Base-by-base conservation (phyloP, 2,888 invertebrate species). In the Cheilosia vernalis region DNA sequence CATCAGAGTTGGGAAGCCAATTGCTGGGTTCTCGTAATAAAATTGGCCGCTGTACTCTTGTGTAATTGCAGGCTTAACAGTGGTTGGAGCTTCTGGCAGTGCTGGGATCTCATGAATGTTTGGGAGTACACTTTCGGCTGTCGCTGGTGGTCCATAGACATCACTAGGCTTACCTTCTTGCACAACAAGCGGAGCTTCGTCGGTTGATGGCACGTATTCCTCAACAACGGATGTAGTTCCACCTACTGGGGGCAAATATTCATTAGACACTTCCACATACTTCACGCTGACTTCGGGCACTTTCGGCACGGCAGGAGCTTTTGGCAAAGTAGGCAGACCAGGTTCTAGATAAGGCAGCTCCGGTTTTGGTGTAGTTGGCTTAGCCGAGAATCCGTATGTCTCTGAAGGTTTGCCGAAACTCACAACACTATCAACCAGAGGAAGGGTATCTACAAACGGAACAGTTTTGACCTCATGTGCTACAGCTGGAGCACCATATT, bases 281-380 rank as follows among this genome's bases (percentile, higher is more conserved):
- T 61, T 30, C 19, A 13, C 37, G 13, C 4, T 13, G 13, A 37
- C 10, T 13, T 77, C 60, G 13, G 44, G 1, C 0, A 44, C 19
- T 1, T 58, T 19, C 3, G 73, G 78, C 2, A 64, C 30, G 2
- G 47, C n/a, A 13, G 74, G 74, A 55, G 47, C 40, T 47, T 49
- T 40, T 19, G 74, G 69, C 10, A 76, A 4, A 3, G 21, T 1
- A 40, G 79, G 84, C 4, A 76, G 19, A 17, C 69, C 74, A 4
- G 74, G 55, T 21, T 58, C 17, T 9, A 85, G 60, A n/a, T 70
- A 55, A 1, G 74, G 64, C 21, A 83, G 61, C 7, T 79, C 74
- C 1, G 53, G 51, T 61, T 66, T 55, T 9, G 53, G 42, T 37
- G 51, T 37, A 1, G 17, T 30, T 5, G 58, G 56, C 5, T n/a